These are phyloP conservation scores for Scomberomorus guttatus DNA, from an alignment of 2,797 vertebrate genomes.

Conservation along the genomic window DNA sequence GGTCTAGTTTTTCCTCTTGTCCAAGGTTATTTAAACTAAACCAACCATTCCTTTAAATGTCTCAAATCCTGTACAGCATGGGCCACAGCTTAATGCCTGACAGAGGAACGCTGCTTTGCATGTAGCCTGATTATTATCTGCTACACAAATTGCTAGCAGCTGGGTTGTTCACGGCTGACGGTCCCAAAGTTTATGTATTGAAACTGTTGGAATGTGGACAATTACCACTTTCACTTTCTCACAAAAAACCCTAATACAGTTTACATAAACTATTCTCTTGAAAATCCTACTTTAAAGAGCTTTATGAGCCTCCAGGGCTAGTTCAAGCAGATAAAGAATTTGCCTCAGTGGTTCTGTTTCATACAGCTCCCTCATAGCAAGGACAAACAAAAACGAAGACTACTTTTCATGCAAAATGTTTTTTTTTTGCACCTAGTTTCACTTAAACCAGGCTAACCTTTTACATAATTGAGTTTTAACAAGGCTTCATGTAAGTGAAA, in stretches of 20 bases:
- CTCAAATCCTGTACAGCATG: constrained; percentile 79
- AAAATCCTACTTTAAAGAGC: constrained; percentile 79
- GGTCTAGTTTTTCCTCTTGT: constrained; percentile 77
- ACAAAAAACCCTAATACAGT: constrained; percentile 82
- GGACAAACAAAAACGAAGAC: constrained; percentile 51
- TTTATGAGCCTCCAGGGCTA: constrained; percentile 76
- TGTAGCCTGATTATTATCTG: constrained; percentile 93
- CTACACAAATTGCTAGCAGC: constrained; percentile 94
- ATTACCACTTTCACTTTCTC: constrained; percentile 92
- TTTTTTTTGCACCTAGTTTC: constrained; percentile 55
- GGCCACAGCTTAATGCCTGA: constrained; percentile 81
- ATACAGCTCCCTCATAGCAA: constrained; percentile 62
- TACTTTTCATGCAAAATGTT: constrained; percentile 46
- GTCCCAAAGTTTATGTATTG: constrained; percentile 92
- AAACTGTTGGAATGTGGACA: constrained; percentile 95
- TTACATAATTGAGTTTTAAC: constrained; percentile 74
- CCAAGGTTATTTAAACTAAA: constrained; percentile 88
- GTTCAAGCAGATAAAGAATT: constrained; percentile 56
- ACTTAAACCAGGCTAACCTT: constrained; percentile 46
- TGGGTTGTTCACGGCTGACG: constrained; percentile 88
- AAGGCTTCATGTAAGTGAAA: constrained; percentile 68
- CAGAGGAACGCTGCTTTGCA: constrained; percentile 89
- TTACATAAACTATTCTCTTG: constrained; percentile 85
- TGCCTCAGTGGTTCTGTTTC: constrained; percentile 59
- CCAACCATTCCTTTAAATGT: constrained; percentile 82